A percentile compares a stretch with the other conserved stretches of the same genome.
phyloP scores from a whole-genome alignment of 2,888 invertebrate species.

The Argynnis bischoffii region DNA sequence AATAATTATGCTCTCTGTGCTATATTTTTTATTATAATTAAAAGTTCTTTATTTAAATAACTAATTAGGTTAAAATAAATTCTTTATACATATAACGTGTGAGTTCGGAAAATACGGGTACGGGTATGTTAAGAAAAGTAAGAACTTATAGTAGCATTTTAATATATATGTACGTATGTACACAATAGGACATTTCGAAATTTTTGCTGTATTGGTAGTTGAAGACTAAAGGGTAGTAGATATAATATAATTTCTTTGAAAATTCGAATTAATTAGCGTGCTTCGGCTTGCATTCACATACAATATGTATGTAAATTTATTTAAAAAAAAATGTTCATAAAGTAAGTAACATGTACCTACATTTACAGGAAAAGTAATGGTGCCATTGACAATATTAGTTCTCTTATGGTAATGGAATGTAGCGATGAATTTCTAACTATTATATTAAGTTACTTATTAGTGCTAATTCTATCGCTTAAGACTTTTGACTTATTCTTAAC shows the following conservation, averaged over 20 bases:
- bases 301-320: not conserved
- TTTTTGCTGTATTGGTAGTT: too few species aligned
- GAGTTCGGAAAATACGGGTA: slow-evolving; percentile 11
- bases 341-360: slow-evolving; percentile 34
- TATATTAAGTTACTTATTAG: slow-evolving; percentile 31
- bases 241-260: not conserved
- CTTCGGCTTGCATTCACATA: not conserved
- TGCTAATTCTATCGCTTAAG: slow-evolving; percentile 33
- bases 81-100: not conserved
- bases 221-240: too few species aligned
- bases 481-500: slow-evolving; percentile 27
- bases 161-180: too few species aligned
- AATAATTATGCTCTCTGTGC: not conserved
- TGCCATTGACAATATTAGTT: slow-evolving; percentile 77
- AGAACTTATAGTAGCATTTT: too few species aligned
- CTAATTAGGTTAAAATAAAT: too few species aligned
- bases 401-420: slow-evolving; percentile 45
- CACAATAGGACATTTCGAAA: too few species aligned
- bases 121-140: not conserved
- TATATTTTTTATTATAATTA: too few species aligned
- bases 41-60: too few species aligned
- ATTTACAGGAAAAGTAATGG: slow-evolving; percentile 52
- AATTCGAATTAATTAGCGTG: not conserved
- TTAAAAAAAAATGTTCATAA: slow-evolving; percentile 7
- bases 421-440: slow-evolving; percentile 23